phyloP scores from a whole-genome alignment of 2,113 vertebrate genomes.

The Neofelis nebulosa region DNA sequence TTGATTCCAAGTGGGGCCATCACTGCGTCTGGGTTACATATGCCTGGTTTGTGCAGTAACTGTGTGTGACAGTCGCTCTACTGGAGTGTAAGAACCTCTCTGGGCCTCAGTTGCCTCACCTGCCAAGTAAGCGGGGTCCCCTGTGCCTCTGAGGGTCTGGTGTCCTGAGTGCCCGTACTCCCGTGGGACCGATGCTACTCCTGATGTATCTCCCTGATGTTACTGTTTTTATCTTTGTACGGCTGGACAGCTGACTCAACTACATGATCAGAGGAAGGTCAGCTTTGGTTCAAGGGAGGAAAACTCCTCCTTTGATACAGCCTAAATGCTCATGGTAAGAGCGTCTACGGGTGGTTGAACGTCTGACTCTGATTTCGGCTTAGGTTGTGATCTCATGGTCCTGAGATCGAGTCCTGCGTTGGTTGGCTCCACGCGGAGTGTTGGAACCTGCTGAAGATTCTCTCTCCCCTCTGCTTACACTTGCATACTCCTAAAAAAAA shows the following conservation, averaged over 20 bases:
- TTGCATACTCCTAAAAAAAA: too few relatives aligned
- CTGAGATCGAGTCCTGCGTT: not conserved
- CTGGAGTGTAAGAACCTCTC: not conserved
- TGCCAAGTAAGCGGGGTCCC: not conserved
- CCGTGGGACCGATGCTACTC: too few relatives aligned
- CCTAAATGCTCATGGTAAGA: conserved; percentile 4
- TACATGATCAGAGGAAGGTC: not conserved
- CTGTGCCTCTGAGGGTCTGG: not conserved
- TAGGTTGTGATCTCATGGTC: not conserved
- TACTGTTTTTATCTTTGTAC: not conserved
- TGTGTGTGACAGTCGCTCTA: not conserved
- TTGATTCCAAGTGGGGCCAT: too few relatives aligned
- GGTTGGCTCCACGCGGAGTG: not conserved
- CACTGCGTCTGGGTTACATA: not conserved
- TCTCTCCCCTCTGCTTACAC: not conserved
- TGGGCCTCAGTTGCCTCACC: not conserved
- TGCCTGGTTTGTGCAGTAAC: not conserved
- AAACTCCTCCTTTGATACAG: not conserved
- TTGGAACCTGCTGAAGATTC: not conserved
- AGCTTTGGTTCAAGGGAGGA: not conserved
- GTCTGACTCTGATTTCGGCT: not conserved
- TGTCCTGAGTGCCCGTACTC: not conserved
- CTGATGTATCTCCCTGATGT: not conserved
- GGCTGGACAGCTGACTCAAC: not conserved
- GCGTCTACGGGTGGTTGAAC: too few relatives aligned